Conservation (phyloP, 2,888 invertebrate genomes). For the Sphinx pinastri region DNA sequence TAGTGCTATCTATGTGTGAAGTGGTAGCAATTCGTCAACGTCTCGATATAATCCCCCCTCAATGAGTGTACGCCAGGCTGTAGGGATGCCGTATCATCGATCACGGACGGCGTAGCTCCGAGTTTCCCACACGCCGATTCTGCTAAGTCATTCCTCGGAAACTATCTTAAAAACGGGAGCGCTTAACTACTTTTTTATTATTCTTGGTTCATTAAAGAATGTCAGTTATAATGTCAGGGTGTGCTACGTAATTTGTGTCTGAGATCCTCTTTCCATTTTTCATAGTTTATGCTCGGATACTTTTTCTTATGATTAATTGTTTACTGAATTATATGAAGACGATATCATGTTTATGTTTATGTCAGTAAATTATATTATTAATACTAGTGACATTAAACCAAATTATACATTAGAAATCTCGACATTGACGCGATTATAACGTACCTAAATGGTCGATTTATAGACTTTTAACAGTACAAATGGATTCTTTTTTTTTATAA, state of each 20-base stretch:
- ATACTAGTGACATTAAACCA: background rate
- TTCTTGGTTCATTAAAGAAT: constrained; percentile 21
- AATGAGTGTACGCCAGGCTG: constrained; percentile 74
- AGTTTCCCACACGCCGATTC: constrained; percentile 48
- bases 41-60: constrained; percentile 78
- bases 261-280: constrained; percentile 2
- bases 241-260: background rate
- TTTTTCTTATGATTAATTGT: background rate
- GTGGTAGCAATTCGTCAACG: constrained; percentile 78
- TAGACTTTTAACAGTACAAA: background rate
- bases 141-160: constrained; percentile 57
- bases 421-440: no score
- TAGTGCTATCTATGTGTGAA: constrained; percentile 71
- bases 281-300: background rate
- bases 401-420: no score
- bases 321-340: background rate
- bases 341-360: background rate
- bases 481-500: no score
- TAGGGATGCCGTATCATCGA: constrained; percentile 75
- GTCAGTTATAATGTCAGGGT: background rate
- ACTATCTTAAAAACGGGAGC: constrained; percentile 27
- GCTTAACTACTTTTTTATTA: constrained; percentile 24
- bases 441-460: background rate
- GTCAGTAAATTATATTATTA: background rate
- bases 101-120: constrained; percentile 62